A percentile compares a stretch with the other conserved stretches of the same genome.
These are phyloP conservation scores for Smutsia temminckii DNA, from an alignment of 2,797 vertebrate genomes.

Conservation along the genomic window DNA sequence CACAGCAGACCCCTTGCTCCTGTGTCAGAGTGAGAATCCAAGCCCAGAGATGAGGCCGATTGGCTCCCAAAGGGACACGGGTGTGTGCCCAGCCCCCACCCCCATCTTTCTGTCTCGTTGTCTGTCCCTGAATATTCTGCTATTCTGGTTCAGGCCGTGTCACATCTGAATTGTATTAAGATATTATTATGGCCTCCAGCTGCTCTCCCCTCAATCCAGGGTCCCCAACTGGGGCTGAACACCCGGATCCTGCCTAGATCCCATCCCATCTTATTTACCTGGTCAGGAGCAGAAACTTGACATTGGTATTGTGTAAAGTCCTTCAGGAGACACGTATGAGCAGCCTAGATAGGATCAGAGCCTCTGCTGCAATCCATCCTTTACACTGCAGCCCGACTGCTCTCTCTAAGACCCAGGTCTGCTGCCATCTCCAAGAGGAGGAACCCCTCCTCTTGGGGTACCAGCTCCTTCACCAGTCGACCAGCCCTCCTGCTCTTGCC, in stretches of 20 bases:
- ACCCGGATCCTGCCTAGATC: not conserved
- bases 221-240: not conserved
- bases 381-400: accelerated
- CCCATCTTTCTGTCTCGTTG: not conserved
- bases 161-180: not conserved
- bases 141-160: not conserved
- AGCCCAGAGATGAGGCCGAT: not conserved
- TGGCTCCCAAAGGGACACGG: not conserved
- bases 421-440: not conserved
- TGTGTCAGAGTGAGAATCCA: not conserved
- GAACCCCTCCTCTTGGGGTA: not conserved
- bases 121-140: not conserved
- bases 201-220: not conserved
- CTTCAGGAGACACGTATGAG: not conserved
- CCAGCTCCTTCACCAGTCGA: not conserved
- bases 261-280: not conserved
- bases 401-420: not conserved
- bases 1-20: not conserved
- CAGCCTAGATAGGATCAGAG: too few species aligned
- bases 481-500: accelerated
- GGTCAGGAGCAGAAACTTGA: not conserved
- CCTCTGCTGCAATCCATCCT: not conserved
- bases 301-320: not conserved
- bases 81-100: not conserved
- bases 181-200: not conserved